Evolutionary conservation across 2,888 invertebrate genomes (phyloP), one percentile per base, ranked within the genome.

Genomic region (Neria commutata): DNA sequence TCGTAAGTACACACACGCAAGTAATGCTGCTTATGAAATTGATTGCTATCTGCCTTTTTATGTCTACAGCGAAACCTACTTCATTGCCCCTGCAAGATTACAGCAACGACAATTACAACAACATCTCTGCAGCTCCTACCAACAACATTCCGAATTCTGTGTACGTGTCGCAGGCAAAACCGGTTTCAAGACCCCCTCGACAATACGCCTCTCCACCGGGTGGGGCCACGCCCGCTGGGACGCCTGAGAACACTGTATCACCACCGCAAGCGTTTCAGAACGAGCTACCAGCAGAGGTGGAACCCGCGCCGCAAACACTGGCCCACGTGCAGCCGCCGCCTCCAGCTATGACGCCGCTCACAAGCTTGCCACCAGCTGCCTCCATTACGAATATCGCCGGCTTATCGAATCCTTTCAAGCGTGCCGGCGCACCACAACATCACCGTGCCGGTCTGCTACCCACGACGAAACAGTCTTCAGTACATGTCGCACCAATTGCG

Each of bases 401-500:
- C 2, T 33, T 67, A 3, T 68, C 62, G 0, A 80, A 81, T 71
- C 81, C 81, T 10, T 81, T 78, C 45, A 81, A 81, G 58, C 75
- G 81, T 21, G 64, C 76, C 11, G 75, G 76, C 40, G 64, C 54
- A 60, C 68, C 68, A 25, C 76, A 77, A 58, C 75, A 75, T 67
- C 72, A 73, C 64, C 76, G 77, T 6, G 71, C 73, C 75, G 65
- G 83, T 78, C 67, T 86, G 77, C 67, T 85, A 80, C 69, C 84
- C 74, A 67, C 79, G 76, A 37, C 83, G 79, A 52, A 64, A 19
- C 50, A 65, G 52, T n/a, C 63, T 24, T 26, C 65, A 34, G 17
- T 54, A 40, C 16, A 54, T 3, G 19, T 61, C 16, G 40, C 61
- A 16, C 42, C 21, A 5, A 19, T 42, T 6, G 14, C 24, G 29